These are phyloP conservation scores for Larimichthys crocea DNA, from an alignment of 2,113 vertebrate genomes.

Conservation along the genomic window DNA sequence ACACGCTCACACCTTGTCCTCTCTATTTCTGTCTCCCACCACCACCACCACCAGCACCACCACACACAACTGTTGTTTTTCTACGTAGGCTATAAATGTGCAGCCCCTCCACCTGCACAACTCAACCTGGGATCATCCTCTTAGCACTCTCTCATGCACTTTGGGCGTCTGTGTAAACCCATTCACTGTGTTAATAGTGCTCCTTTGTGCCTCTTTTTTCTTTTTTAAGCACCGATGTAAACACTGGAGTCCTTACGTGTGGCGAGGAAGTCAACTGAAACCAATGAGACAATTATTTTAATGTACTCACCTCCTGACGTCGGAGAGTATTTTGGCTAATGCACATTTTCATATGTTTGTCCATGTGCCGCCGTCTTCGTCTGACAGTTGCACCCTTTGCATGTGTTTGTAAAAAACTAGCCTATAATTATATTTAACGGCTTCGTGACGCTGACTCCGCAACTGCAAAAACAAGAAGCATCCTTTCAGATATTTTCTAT, in stretches of 20 bases:
- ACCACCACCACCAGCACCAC: not conserved
- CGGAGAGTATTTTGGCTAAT: slow-evolving; percentile 46
- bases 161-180: slow-evolving; percentile 14
- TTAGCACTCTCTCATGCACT: slow-evolving; percentile 19
- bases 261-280: slow-evolving; percentile 39
- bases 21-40: slow-evolving; percentile 17
- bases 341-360: slow-evolving; percentile 56
- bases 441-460: slow-evolving; percentile 42
- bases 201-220: slow-evolving; percentile 43
- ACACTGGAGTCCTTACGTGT: slow-evolving; percentile 43
- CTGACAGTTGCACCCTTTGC: slow-evolving; percentile 51
- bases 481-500: slow-evolving; percentile 65
- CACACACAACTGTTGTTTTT: slow-evolving; percentile 37
- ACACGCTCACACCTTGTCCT: slow-evolving; percentile 31
- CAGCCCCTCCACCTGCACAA: slow-evolving; percentile 33
- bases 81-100: slow-evolving; percentile 5
- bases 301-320: slow-evolving; percentile 60
- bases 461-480: slow-evolving; percentile 46
- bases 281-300: slow-evolving; percentile 62
- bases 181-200: slow-evolving; percentile 42
- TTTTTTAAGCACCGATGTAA: slow-evolving; percentile 41
- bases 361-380: slow-evolving; percentile 27
- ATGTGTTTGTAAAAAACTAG: slow-evolving; percentile 46
- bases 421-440: slow-evolving; percentile 61
- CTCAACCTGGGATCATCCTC: slow-evolving; percentile 19